These are phyloP conservation scores for Argyresthia goedartella DNA, from an alignment of 2,888 invertebrate genomes.

Conservation along the genomic window DNA sequence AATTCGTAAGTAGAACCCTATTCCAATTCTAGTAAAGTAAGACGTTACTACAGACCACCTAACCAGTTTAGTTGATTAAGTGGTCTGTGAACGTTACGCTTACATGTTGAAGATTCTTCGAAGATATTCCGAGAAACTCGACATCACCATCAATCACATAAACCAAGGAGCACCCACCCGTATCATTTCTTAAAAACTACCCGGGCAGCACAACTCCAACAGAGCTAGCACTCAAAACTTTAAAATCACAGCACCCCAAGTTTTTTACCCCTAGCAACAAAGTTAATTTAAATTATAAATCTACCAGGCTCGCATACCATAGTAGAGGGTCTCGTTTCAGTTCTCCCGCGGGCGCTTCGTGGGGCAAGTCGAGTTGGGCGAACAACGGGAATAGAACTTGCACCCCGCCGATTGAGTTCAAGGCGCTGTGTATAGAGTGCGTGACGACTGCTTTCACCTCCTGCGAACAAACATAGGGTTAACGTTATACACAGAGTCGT, in stretches of 20 bases:
- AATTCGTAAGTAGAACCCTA: no score
- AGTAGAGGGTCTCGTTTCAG: slow-evolving; percentile 89
- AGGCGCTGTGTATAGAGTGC: slow-evolving; percentile 98
- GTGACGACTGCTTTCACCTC: slow-evolving; percentile 99
- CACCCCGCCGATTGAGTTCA: slow-evolving; percentile 99
- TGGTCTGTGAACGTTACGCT: no score
- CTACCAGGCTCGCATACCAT: slow-evolving; percentile 74
- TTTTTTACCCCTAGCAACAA: slow-evolving; percentile 3
- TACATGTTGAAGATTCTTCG: no score
- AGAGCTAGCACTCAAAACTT: background rate
- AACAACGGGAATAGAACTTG: slow-evolving; percentile 98
- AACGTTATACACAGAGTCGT: slow-evolving; percentile 6
- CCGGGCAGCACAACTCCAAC: background rate
- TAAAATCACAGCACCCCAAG: background rate
- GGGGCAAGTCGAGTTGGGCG: slow-evolving; percentile 95
- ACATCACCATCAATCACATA: no score
- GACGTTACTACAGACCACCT: no score
- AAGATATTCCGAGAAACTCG: no score
- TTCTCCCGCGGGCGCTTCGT: slow-evolving; percentile 84
- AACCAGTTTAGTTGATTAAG: no score
- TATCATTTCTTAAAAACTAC: slow-evolving; percentile 3
- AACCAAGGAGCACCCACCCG: slow-evolving; percentile 2
- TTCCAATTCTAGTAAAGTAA: no score
- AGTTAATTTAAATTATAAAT: slow-evolving; percentile 6
- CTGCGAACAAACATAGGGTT: slow-evolving; percentile 69